Evolutionary conservation across 2,888 invertebrate species (phyloP).

Genomic region (Xylota sylvarum): DNA sequence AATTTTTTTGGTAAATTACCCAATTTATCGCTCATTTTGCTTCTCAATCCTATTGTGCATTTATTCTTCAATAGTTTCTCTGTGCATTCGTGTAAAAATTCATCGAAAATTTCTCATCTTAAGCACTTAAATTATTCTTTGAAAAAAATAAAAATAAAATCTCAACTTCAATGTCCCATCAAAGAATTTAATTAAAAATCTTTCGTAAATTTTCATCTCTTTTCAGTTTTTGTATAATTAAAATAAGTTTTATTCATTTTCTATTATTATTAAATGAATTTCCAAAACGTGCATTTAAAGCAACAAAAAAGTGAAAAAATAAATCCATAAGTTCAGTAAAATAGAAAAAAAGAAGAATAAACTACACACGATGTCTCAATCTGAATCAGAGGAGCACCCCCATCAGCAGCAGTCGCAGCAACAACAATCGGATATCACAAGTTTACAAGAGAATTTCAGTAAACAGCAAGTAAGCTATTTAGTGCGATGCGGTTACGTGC

Average conservation of each 20-base stretch:
- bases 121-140: neutral
- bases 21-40: neutral
- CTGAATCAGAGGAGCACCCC: constrained; percentile 63
- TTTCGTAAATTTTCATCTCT: constrained; percentile 26
- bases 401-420: constrained; percentile 45
- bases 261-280: constrained; percentile 49
- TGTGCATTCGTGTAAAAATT: constrained; percentile 13
- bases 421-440: constrained; percentile 77
- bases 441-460: constrained; percentile 79
- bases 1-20: constrained; percentile 79
- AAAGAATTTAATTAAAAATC: constrained; percentile 25
- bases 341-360: constrained; percentile 28
- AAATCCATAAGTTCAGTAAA: constrained; percentile 36
- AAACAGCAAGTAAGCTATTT: constrained; percentile 79
- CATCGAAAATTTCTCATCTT: neutral
- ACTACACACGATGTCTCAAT: constrained; percentile 64
- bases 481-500: neutral
- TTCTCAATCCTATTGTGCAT: neutral
- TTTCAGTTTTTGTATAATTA: constrained; percentile 74
- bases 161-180: neutral
- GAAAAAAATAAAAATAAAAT: constrained; percentile 17
- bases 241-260: constrained; percentile 14
- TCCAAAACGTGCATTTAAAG: constrained; percentile 59
- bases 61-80: neutral
- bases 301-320: constrained; percentile 31